Evolutionary conservation across 2,113 vertebrate species (phyloP), one percentile per base, ranked within the genome.

Genomic region (Progne subis): DNA sequence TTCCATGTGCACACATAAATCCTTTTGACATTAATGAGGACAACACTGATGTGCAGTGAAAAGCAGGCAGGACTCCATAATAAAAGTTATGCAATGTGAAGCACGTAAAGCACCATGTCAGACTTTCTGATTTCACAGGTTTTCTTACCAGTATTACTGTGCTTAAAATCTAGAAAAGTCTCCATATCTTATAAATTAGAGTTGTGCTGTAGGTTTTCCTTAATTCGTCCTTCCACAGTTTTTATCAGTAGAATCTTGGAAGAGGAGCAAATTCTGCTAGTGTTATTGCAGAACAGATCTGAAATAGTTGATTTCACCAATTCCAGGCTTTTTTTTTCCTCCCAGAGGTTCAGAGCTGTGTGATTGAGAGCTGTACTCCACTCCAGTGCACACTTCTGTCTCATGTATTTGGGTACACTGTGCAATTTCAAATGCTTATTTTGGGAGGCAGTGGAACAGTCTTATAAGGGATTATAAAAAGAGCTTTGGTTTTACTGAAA

Each of bases 11-110:
- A 76, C 64, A 63, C 60, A 72, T 96, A 96, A 96, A 96, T 96
- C 76, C 80, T 82, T 77, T 13, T 92, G 92, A 93, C 76, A 16
- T 83, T 93, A 95, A 97, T 86, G 77, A 92, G 64, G 80, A 88
- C 80, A 87, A 68, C 82, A 71, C 43, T 75, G 63, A 47, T 75
- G 71, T 72, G 39, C 55, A 85, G 59, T 41, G 64, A 85, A 77
- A 86, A 83, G 43, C 82, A 88, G 85, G 39, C 90, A 91, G 82
- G 79, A 29, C 57, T 86, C 53, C 39, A 10, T 76, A 86, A 91
- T 87, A 87, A 75, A 79, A 88, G 34, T 86, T 83, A 44, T 5
- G 59, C 81, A 50, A 49, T 67, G 29, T 75, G 72, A 71, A 81
- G 8, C 63, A 43, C 5, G 13, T 93, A 71, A 88, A 94, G 70